Conservation (phyloP, 2,113 vertebrate genomes). For the Haemorhous mexicanus region DNA sequence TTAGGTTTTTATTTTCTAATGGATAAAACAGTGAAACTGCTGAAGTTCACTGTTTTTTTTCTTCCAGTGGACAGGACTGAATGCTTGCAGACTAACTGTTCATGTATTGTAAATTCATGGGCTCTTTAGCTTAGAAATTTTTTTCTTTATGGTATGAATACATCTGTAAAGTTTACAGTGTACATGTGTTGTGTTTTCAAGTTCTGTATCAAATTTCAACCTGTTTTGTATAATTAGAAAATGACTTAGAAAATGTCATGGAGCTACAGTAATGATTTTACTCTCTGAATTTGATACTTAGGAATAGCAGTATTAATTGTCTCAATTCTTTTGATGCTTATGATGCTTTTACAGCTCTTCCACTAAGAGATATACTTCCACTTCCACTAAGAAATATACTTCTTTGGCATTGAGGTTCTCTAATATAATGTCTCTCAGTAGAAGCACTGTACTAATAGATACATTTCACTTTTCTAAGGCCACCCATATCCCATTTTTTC, state of each 20-base stretch:
- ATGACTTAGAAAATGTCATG: neutral
- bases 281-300: neutral
- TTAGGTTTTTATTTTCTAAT: neutral
- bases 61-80: fast-evolving
- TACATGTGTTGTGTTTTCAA: neutral
- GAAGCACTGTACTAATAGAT: neutral
- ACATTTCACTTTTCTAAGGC: neutral
- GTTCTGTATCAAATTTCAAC: neutral
- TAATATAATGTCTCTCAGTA: neutral
- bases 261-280: neutral
- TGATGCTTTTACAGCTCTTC: neutral
- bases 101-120: neutral
- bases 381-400: neutral
- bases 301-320: neutral
- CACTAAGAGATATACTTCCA: neutral
- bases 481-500: neutral
- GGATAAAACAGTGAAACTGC: neutral
- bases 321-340: neutral
- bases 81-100: neutral
- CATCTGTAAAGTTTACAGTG: neutral
- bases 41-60: neutral
- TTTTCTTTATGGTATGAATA: neutral
- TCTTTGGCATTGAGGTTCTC: neutral
- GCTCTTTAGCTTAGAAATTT: neutral
- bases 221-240: neutral